Evolutionary conservation across 2,113 vertebrate genomes (phyloP).

Genomic region (Cavia aperea): DNA sequence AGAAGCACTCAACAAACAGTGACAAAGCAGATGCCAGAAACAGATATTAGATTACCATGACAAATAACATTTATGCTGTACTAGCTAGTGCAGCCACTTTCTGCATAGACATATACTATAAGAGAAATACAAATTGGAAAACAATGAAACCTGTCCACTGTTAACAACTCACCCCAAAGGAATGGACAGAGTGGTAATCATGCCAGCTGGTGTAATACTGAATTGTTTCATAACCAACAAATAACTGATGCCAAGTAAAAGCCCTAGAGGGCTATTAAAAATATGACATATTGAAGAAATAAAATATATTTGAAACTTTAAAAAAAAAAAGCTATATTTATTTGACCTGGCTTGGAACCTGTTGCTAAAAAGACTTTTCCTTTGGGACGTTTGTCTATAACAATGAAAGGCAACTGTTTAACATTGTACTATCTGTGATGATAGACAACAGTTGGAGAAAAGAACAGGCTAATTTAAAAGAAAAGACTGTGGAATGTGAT

Average conservation of each 20-base stretch:
- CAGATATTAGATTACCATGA: neutral
- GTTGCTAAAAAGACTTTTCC: neutral
- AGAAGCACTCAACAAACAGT: neutral
- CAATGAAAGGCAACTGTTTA: neutral
- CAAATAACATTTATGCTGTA: neutral
- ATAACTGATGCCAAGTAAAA: neutral
- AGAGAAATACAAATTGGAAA: slow-evolving; percentile 82
- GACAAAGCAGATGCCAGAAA: neutral
- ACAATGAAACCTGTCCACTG: slow-evolving; percentile 77
- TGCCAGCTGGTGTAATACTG: slow-evolving; percentile 30
- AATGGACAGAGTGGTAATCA: slow-evolving; percentile 78
- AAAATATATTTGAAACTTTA: neutral
- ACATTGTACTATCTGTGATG: neutral
- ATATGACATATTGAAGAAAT: neutral
- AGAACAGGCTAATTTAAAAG: neutral
- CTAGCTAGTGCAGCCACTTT: neutral
- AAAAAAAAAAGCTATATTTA: neutral
- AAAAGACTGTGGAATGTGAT: neutral
- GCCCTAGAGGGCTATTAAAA: neutral
- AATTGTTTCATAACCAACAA: slow-evolving; percentile 54
- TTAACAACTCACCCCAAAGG: neutral
- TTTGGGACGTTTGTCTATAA: slow-evolving; percentile 19
- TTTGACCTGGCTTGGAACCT: slow-evolving; percentile 14
- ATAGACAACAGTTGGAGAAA: neutral
- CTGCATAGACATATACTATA: slow-evolving; percentile 53